Evolutionary conservation across 2,797 vertebrate genomes (phyloP), one percentile per base, ranked within the genome.

Genomic region (Cyclopterus lumpus): DNA sequence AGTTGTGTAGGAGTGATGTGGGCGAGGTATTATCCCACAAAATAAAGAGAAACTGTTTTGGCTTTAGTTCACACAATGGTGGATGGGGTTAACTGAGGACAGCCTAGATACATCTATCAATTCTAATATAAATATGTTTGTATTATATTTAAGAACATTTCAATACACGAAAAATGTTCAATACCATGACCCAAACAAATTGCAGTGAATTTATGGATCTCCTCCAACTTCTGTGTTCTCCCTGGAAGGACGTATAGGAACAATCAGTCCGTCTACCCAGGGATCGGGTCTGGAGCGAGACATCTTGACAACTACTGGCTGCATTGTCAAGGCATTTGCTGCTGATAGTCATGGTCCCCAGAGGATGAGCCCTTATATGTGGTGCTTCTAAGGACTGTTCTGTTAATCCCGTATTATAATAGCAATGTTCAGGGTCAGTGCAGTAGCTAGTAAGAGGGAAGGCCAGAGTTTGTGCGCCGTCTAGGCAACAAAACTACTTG

Each of bases 1-100:
- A 28, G 73, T 59, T 46, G 14, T 30, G 53, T 68, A 34, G 67
- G 78, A 64, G 63, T 34, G 22, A 59, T 42, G 70, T 77, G 73
- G 67, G 73, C 32, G 70, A 61, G 28, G 72, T 54, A 42, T 71
- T 65, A 65, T 71, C 53, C 51, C 30, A 32, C 20, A 30, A 51
- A 30, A 66, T 66, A 22, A 22, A 76, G 10, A 71, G 1, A 22
- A 32, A 59, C 42, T 15, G 12, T 34, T 46, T 11, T 67, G 40
- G 32, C 5, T 8, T 24, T 46, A 48, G 36, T 59, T 49, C 55
- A 38, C 28, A 73, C 16, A 57, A 8, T 24, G 44, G 6, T n/a
- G 40, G 9, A 34, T 0, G 9, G 34, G 40, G 38, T 72, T 24
- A 71, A 72, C n/a, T 48, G 48, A 75, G 59, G 62, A 73, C 9